Percentiles rank a stretch among this genome's conserved stretches.
Conservation (phyloP, 1,140 invertebrate genomes). For the Drosophila bocqueti region DNA sequence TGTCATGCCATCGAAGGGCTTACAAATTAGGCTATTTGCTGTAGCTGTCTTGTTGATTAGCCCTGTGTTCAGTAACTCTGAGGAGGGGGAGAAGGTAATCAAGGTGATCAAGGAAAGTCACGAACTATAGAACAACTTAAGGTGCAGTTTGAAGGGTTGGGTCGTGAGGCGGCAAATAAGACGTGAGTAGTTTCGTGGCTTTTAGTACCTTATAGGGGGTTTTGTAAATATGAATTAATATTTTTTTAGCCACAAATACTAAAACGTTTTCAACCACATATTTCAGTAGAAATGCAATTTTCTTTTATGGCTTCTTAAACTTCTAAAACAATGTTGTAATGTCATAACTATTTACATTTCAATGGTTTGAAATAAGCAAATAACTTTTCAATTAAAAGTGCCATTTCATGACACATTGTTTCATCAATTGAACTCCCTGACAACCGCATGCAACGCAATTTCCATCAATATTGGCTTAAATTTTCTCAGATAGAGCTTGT, state of each 20-base stretch:
- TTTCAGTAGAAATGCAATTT: neutral
- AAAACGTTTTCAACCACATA: too few relatives aligned
- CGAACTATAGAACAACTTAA: constrained; percentile 21
- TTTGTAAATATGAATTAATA: neutral
- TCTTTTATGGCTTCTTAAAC: neutral
- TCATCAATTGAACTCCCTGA: constrained; percentile 5
- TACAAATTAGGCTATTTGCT: constrained; percentile 75
- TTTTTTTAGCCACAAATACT: neutral
- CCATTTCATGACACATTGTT: constrained; percentile 22
- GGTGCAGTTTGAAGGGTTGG: neutral
- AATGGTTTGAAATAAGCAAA: neutral
- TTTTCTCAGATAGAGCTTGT: constrained; percentile 11
- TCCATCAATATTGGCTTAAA: constrained; percentile 39
- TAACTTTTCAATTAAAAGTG: neutral
- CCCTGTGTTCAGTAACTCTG: neutral
- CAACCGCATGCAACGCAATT: constrained; percentile 38
- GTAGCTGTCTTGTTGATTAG: constrained; percentile 54
- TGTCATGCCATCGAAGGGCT: constrained; percentile 52
- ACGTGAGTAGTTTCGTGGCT: neutral
- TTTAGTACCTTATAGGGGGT: neutral
- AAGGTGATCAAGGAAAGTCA: constrained; percentile 8
- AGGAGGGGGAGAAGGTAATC: neutral
- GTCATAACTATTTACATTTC: neutral
- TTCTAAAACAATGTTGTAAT: neutral
- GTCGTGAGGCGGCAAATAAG: too few relatives aligned